phyloP scores from a whole-genome alignment of 2,113 vertebrate species.

The Kryptolebias marmoratus region DNA sequence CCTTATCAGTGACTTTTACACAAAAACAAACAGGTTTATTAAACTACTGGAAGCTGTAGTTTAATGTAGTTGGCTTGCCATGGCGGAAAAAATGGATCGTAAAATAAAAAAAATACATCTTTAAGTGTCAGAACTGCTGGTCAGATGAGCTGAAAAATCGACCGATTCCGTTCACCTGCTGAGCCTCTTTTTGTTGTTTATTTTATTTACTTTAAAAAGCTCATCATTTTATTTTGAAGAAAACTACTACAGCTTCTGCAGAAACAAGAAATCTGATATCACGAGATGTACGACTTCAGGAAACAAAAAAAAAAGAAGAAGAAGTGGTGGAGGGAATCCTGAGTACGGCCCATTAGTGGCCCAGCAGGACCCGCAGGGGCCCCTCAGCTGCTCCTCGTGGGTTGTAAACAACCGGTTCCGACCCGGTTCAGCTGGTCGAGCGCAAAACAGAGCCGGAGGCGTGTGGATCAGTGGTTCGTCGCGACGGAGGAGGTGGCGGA shows the following conservation, averaged over 20 bases:
- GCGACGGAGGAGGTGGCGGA: conserved; percentile 11
- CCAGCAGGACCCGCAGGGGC: conserved; percentile 61
- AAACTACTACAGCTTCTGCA: conserved; percentile 14
- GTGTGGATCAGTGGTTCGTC: conserved; percentile 30
- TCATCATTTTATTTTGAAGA: background rate
- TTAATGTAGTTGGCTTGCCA: too few relatives aligned
- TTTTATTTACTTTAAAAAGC: background rate
- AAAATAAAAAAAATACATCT: background rate
- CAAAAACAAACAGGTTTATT: too few relatives aligned
- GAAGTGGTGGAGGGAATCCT: conserved; percentile 26
- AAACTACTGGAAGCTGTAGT: too few relatives aligned
- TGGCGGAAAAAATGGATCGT: too few relatives aligned
- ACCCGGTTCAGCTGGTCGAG: conserved; percentile 61
- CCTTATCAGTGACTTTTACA: too few relatives aligned
- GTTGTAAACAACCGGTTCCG: conserved; percentile 72
- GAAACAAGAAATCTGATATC: conserved; percentile 49
- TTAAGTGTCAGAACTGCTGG: too few relatives aligned
- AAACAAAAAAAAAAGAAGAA: too few relatives aligned
- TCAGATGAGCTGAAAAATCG: background rate
- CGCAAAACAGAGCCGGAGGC: conserved; percentile 18
- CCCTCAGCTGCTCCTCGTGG: conserved; percentile 66
- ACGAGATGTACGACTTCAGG: conserved; percentile 31
- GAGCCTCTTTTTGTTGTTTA: background rate
- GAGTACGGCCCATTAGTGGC: conserved; percentile 70
- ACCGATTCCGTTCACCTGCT: background rate